A percentile compares a stretch with the other conserved stretches of the same genome.
phyloP scores from a whole-genome alignment of 2,113 vertebrate genomes.

The Rhinoptilus africanus region DNA sequence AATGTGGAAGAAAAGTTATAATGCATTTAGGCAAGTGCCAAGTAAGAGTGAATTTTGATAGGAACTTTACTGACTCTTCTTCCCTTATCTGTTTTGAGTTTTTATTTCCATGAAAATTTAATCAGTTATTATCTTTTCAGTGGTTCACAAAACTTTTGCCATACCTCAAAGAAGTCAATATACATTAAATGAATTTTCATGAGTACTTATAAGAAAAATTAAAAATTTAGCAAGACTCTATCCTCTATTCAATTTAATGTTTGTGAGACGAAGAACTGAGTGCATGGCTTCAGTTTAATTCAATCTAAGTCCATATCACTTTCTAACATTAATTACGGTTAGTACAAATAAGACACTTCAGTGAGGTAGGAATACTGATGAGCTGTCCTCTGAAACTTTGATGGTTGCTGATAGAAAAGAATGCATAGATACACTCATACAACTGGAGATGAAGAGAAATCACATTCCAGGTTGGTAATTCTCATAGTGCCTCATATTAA shows the following conservation, averaged over 20 bases:
- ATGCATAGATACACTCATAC: not conserved
- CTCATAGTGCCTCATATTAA: not conserved
- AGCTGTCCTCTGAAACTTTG: not conserved
- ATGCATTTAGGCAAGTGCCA: not conserved
- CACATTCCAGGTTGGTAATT: not conserved
- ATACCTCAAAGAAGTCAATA: not conserved
- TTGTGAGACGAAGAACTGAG: not conserved
- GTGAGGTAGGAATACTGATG: not conserved
- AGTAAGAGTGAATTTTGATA: not conserved
- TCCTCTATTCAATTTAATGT: not conserved
- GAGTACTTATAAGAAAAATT: not conserved
- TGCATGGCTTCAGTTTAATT: not conserved
- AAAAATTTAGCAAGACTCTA: not conserved
- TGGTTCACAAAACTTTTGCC: not conserved
- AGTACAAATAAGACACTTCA: not conserved
- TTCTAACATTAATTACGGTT: not conserved
- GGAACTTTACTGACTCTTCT: not conserved
- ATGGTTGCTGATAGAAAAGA: not conserved
- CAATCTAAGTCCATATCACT: not conserved
- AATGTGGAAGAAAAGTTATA: not conserved
- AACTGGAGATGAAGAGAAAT: not conserved
- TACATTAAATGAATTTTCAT: not conserved
- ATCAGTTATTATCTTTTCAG: not conserved
- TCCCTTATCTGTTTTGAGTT: not conserved
- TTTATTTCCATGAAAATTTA: not conserved